Conservation (phyloP, 2,797 vertebrate genomes). For the Staurois parvus region DNA sequence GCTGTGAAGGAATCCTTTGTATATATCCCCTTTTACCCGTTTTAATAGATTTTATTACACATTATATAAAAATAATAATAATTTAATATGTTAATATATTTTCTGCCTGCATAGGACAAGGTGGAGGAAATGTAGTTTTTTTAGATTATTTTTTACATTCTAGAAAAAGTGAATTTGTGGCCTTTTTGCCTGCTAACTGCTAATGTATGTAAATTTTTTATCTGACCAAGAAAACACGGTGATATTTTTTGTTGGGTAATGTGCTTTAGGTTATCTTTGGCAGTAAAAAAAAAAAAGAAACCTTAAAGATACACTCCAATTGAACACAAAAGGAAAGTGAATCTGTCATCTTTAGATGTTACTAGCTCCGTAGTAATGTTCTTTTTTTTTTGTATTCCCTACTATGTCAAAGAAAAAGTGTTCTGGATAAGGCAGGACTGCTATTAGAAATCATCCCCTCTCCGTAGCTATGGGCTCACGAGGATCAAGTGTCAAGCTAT, state of each 20-base stretch:
- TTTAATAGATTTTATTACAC: constrained; percentile 62
- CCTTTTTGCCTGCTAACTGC: constrained; percentile 37
- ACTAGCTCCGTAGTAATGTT: background rate
- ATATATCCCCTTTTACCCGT: constrained; percentile 22
- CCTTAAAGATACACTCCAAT: background rate
- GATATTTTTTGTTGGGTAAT: background rate
- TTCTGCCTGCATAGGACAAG: constrained; percentile 60
- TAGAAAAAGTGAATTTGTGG: constrained; percentile 66
- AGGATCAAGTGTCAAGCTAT: too few relatives aligned
- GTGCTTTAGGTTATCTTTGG: background rate
- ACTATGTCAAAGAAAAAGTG: too few relatives aligned
- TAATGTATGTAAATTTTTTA: background rate
- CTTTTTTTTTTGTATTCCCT: too few relatives aligned
- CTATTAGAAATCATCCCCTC: too few relatives aligned
- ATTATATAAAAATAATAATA: constrained; percentile 51
- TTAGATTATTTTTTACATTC: constrained; percentile 68
- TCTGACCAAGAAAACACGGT: background rate
- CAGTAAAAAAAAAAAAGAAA: background rate
- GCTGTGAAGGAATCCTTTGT: constrained; percentile 19
- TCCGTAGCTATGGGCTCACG: too few relatives aligned
- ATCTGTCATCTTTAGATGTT: background rate
- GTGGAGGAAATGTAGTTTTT: constrained; percentile 52
- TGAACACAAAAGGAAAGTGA: background rate
- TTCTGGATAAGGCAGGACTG: too few relatives aligned
- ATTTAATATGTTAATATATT: constrained; percentile 61